These are phyloP conservation scores for Monoplex corrugatus DNA, from an alignment of 2,888 invertebrate species.

Conservation along the genomic window DNA sequence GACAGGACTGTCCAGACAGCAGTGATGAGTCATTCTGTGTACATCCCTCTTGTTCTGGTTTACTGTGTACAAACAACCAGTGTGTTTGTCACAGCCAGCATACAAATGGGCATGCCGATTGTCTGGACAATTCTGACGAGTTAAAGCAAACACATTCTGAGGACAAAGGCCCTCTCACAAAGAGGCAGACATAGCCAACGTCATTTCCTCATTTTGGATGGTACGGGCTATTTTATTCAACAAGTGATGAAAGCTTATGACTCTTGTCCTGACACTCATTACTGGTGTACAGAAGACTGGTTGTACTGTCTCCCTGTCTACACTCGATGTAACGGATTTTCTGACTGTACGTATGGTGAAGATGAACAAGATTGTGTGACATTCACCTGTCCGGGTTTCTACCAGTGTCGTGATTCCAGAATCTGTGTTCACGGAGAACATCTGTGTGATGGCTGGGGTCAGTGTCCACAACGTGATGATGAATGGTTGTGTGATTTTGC, in stretches of 20 bases:
- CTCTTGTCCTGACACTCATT: constrained; percentile 28
- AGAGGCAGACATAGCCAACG: not conserved
- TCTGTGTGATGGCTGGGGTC: constrained; percentile 35
- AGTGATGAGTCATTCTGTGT: constrained; percentile 29
- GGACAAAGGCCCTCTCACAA: too few species aligned
- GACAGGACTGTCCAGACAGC: constrained; percentile 19
- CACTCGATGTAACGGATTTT: constrained; percentile 17
- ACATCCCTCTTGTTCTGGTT: not conserved
- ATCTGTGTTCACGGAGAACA: constrained; percentile 10
- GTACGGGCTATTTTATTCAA: constrained; percentile 2
- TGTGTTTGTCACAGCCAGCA: not conserved
- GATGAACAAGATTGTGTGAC: constrained; percentile 1
- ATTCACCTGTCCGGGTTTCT: not conserved
- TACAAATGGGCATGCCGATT: not conserved
- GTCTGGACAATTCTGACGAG: constrained; percentile 3
- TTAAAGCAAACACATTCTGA: not conserved
- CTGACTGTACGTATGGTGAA: constrained; percentile 28
- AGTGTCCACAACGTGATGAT: constrained; percentile 26
- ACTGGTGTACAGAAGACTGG: not conserved
- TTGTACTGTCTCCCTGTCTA: constrained; percentile 22
- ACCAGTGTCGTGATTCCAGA: not conserved
- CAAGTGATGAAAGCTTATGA: not conserved
- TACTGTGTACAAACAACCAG: not conserved
- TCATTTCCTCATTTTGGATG: constrained; percentile 1
- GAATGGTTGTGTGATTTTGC: constrained; percentile 3